Evolutionary conservation across 2,888 invertebrate genomes (phyloP).

Genomic region (Stenolophus ochropezus): DNA sequence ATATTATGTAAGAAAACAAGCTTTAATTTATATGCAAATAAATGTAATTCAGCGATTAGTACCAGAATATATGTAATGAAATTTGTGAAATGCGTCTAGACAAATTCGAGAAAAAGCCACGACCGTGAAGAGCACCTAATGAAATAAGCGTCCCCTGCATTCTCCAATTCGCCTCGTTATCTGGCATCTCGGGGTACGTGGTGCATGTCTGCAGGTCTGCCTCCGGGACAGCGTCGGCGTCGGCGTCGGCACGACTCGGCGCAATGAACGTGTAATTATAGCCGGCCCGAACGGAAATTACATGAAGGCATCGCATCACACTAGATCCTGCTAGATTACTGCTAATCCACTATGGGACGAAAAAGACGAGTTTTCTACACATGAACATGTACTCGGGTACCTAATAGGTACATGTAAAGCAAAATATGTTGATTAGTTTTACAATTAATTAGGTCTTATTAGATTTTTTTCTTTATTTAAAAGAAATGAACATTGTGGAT

Average conservation of each 20-base stretch:
- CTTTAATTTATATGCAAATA: too few species aligned
- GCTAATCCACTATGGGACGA: background rate
- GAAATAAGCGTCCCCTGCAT: background rate
- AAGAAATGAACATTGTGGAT: too few species aligned
- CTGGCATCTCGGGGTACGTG: background rate
- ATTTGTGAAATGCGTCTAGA: background rate
- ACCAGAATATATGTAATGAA: too few species aligned
- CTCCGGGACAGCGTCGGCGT: background rate
- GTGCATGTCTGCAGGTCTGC: background rate
- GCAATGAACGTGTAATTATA: slow-evolving; percentile 35
- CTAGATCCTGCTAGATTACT: background rate
- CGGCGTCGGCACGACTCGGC: slow-evolving; percentile 7
- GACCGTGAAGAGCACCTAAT: background rate
- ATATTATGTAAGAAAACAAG: too few species aligned
- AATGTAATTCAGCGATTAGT: too few species aligned
- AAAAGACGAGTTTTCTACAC: too few species aligned
- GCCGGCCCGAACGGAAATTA: slow-evolving; percentile 29
- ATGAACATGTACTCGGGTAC: too few species aligned
- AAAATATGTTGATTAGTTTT: too few species aligned
- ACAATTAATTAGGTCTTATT: too few species aligned
- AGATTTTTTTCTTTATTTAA: too few species aligned
- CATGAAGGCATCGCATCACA: background rate
- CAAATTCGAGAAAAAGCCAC: background rate
- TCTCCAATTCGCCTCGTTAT: background rate
- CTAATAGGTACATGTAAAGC: too few species aligned